Percentiles rank a stretch among this genome's conserved stretches.
phyloP scores from a whole-genome alignment of 2,797 vertebrate genomes.

The Crocidura indochinensis region DNA sequence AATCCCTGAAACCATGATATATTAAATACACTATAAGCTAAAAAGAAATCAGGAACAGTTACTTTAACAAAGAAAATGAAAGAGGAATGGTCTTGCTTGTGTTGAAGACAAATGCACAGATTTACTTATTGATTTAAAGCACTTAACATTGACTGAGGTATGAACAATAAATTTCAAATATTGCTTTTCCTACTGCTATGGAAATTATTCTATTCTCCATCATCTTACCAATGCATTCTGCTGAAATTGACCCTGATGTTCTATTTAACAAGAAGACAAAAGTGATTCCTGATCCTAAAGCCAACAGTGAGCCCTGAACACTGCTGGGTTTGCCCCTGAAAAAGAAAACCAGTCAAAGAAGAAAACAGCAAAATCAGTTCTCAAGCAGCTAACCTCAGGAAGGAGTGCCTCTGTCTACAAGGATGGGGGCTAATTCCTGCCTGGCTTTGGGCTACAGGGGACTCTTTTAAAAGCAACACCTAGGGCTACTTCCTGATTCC shows the following conservation, averaged over 20 bases:
- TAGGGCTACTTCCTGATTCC: no score
- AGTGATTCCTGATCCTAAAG: no score
- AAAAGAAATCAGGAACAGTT: slow-evolving; percentile 8
- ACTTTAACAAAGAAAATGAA: slow-evolving; percentile 6
- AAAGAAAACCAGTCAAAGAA: no score
- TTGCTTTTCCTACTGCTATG: not conserved
- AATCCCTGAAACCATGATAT: not conserved
- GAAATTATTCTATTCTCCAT: not conserved
- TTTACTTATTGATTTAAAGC: not conserved
- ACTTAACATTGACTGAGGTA: not conserved
- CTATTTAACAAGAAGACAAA: slow-evolving; percentile 12
- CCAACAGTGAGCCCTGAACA: no score
- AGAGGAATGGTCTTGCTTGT: not conserved
- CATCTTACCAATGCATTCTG: not conserved
- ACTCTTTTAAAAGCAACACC: no score
- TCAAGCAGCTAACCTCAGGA: no score
- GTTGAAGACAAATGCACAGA: not conserved
- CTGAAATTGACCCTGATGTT: not conserved
- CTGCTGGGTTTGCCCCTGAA: no score
- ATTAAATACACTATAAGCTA: not conserved
- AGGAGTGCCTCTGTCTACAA: no score
- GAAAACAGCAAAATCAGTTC: no score
- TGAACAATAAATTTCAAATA: not conserved
- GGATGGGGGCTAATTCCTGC: no score
- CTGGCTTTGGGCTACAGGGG: no score